These are phyloP conservation scores for Pediacus dermestoides DNA, from an alignment of 2,888 invertebrate species.

Conservation along the genomic window DNA sequence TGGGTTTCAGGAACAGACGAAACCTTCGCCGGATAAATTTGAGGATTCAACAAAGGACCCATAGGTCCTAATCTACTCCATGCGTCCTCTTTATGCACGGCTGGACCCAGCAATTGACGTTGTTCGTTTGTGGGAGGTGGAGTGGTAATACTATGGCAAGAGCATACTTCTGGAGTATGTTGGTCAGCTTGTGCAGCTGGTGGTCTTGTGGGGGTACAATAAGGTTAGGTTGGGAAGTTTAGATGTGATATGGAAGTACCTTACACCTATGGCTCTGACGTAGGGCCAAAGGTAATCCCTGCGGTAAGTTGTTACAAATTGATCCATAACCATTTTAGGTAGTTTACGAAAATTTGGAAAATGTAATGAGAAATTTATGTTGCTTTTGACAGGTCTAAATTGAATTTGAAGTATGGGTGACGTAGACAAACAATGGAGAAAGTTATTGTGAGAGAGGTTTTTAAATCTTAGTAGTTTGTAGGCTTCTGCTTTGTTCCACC, in stretches of 20 bases:
- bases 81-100: constrained; percentile 36
- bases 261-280: constrained; percentile 42
- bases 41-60: constrained; percentile 61
- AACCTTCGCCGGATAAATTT: constrained; percentile 58
- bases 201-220: constrained; percentile 37
- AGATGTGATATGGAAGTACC: constrained; percentile 31
- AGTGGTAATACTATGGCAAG: constrained; percentile 36
- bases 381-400: too few species aligned
- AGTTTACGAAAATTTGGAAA: too few species aligned
- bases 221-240: constrained; percentile 51
- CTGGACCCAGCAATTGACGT: constrained; percentile 34
- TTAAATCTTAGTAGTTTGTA: too few species aligned
- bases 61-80: constrained; percentile 55
- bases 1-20: constrained; percentile 57
- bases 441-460: too few species aligned
- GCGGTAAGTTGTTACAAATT: constrained; percentile 60
- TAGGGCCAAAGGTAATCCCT: constrained; percentile 64
- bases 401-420: too few species aligned
- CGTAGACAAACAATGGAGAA: too few species aligned
- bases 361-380: too few species aligned
- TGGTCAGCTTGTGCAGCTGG: constrained; percentile 49
- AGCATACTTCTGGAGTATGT: constrained; percentile 26
- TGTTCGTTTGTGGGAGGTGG: constrained; percentile 26
- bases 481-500: too few species aligned
- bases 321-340: constrained; percentile 58